Conservation (phyloP, 1,140 invertebrate genomes). For the Capitella teleta region DNA sequence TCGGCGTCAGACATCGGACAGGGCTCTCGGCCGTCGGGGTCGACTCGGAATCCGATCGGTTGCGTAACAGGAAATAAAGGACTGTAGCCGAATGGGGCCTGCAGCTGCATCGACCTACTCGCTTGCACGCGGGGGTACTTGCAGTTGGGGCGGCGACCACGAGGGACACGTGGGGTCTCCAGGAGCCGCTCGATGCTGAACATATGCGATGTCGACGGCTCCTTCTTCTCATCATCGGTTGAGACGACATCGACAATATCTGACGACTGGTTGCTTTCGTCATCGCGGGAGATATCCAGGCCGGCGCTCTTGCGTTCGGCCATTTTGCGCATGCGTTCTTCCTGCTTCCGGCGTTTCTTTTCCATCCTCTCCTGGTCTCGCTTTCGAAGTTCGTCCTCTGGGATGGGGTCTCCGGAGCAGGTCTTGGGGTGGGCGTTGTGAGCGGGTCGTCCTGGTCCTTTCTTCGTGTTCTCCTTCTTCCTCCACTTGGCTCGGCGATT, state of each 20-base stretch:
- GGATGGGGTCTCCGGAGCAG: constrained; percentile 93
- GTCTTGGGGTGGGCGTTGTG: constrained; percentile 97
- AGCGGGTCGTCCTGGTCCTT: constrained; percentile 91
- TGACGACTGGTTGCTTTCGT: neutral
- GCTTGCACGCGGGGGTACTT: constrained; percentile 45
- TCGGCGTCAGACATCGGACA: no score
- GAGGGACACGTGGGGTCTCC: constrained; percentile 35
- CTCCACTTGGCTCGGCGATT: constrained; percentile 97
- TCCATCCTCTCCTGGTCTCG: constrained; percentile 64
- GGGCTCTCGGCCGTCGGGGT: no score
- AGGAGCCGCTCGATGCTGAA: constrained; percentile 38
- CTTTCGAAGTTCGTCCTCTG: constrained; percentile 79
- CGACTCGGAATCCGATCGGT: constrained; percentile 38
- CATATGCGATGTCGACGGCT: neutral
- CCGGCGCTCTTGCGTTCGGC: neutral
- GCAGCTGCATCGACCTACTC: constrained; percentile 38
- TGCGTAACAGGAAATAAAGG: constrained; percentile 43
- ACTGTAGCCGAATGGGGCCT: constrained; percentile 26
- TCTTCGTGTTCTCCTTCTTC: constrained; percentile 98
- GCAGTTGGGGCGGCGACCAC: constrained; percentile 41
- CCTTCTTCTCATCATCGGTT: no score
- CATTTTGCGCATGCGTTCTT: constrained; percentile 18
- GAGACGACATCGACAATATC: neutral
- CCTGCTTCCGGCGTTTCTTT: constrained; percentile 72
- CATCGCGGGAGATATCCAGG: neutral